Evolutionary conservation across 2,888 invertebrate genomes (phyloP).

Genomic region (Creontiades dilutus): DNA sequence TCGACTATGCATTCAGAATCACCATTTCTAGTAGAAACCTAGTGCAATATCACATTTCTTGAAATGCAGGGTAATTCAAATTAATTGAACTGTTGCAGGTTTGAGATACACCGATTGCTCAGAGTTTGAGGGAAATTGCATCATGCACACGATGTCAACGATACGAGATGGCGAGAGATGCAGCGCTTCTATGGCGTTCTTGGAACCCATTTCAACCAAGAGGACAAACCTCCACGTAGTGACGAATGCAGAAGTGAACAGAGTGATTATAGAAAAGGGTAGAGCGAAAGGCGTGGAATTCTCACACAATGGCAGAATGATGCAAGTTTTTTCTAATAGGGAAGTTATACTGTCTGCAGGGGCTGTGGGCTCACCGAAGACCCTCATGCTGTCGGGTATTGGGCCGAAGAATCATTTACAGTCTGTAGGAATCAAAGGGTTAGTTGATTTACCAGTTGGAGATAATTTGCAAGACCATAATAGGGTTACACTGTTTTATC

Average conservation of each 20-base stretch:
- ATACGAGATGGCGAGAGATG: constrained; percentile 89
- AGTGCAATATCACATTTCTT: too few relatives aligned
- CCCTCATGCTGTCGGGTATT: constrained; percentile 90
- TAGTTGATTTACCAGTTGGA: constrained; percentile 75
- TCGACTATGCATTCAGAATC: too few relatives aligned
- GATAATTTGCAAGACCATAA: constrained; percentile 75
- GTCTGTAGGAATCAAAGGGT: constrained; percentile 73
- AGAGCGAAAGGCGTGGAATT: constrained; percentile 91
- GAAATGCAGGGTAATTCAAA: too few relatives aligned
- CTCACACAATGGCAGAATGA: constrained; percentile 84
- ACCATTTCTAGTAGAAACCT: too few relatives aligned
- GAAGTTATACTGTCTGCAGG: constrained; percentile 94
- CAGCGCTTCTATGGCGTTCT: constrained; percentile 92
- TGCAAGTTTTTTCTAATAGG: constrained; percentile 83
- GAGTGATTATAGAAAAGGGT: constrained; percentile 81
- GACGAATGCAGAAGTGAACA: constrained; percentile 85
- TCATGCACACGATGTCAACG: constrained; percentile 78
- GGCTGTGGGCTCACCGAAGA: constrained; percentile 87
- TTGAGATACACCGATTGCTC: constrained; percentile 44
- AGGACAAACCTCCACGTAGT: constrained; percentile 88
- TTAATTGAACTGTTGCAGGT: not conserved
- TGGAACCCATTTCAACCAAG: constrained; percentile 88
- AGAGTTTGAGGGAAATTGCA: constrained; percentile 55
- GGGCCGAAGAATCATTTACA: constrained; percentile 84
- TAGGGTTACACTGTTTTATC: constrained; percentile 66